These are phyloP conservation scores for Microctonus aethiopoides DNA, from an alignment of 2,888 invertebrate genomes.

Conservation along the genomic window DNA sequence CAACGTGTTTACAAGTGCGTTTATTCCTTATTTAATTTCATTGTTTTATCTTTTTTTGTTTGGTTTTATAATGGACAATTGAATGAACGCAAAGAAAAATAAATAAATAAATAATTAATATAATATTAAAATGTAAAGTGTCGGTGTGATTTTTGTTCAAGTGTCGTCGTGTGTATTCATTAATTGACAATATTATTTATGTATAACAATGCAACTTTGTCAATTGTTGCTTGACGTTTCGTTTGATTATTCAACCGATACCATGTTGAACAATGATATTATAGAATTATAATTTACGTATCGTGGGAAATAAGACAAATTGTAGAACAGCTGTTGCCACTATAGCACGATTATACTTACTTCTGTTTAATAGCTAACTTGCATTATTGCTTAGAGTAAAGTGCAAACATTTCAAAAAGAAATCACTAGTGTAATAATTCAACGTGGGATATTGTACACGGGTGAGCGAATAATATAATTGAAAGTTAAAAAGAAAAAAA, in stretches of 20 bases:
- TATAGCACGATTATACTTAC: not conserved
- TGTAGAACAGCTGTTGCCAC: constrained; percentile 14
- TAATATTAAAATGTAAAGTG: not conserved
- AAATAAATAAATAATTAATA: too few relatives aligned
- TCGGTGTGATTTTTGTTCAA: not conserved
- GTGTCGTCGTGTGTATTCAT: not conserved
- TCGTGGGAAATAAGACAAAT: constrained; percentile 21
- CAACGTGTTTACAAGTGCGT: constrained; percentile 20
- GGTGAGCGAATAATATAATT: not conserved
- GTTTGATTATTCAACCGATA: not conserved
- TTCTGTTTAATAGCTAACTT: not conserved
- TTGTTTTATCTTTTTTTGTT: too few relatives aligned
- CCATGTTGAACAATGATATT: not conserved
- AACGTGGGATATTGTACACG: not conserved
- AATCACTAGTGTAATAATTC: too few relatives aligned
- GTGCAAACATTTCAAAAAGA: too few relatives aligned
- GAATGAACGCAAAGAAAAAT: not conserved
- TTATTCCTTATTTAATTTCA: not conserved
- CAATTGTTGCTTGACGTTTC: not conserved
- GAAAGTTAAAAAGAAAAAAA: not conserved
- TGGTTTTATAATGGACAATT: not conserved
- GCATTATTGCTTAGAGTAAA: too few relatives aligned
- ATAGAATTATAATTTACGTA: not conserved
- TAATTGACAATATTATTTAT: not conserved
- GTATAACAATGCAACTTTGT: not conserved